A percentile compares a stretch with the other conserved stretches of the same genome.
Evolutionary conservation across 2,888 invertebrate genomes (phyloP).

Genomic region (Malacosoma neustria): DNA sequence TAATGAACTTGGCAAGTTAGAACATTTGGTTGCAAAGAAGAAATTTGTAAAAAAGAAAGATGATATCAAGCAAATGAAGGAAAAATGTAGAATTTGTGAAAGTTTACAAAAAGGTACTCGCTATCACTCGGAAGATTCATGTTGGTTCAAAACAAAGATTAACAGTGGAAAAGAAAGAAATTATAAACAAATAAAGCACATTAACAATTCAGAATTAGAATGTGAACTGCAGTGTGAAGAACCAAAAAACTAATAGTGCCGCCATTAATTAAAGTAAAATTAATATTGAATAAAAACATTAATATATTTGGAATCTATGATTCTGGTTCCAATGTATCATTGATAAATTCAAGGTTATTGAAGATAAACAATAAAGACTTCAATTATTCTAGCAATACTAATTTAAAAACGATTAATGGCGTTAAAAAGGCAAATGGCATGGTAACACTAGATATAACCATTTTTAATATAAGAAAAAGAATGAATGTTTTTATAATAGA

Average conservation of each 20-base stretch:
- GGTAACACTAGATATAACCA: slow-evolving; percentile 1
- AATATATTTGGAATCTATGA: slow-evolving; percentile 8
- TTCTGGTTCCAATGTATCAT: slow-evolving; percentile 8
- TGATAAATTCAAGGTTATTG: slow-evolving; percentile 8
- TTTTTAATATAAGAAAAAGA: slow-evolving; percentile 3
- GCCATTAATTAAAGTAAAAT: slow-evolving; percentile 12
- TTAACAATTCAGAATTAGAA: slow-evolving; percentile 6
- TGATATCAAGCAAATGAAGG: no score
- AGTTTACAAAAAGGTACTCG: no score
- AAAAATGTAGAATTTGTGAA: no score
- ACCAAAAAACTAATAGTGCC: slow-evolving; percentile 13
- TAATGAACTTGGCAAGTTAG: slow-evolving; percentile 1
- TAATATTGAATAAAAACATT: slow-evolving; percentile 4
- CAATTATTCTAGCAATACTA: neutral
- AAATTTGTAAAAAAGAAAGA: no score
- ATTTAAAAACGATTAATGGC: slow-evolving; percentile 7
- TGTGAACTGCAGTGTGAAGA: neutral
- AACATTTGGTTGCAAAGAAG: neutral
- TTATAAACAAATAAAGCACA: neutral
- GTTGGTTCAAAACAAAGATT: no score
- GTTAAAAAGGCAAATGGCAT: slow-evolving; percentile 2
- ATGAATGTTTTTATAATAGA: slow-evolving; percentile 5
- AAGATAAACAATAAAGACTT: slow-evolving; percentile 1
- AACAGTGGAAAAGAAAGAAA: no score
- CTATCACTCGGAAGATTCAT: no score